Base-by-base conservation (phyloP, 2,113 vertebrate species). In the Pipra filicauda region DNA sequence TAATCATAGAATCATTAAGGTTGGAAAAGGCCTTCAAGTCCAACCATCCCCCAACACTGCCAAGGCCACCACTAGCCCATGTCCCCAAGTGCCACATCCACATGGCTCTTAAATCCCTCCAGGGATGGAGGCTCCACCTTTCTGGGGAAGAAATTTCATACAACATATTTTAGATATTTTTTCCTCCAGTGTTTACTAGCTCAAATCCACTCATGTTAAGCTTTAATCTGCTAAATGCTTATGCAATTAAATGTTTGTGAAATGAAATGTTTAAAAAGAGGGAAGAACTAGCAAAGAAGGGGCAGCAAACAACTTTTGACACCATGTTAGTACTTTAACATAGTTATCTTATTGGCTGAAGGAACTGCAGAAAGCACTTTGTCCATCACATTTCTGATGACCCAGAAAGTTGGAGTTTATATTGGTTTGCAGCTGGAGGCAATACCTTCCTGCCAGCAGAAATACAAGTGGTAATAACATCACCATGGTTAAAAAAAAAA, bases 381-480 rank as follows among this genome's bases (percentile, higher is more conserved):
- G 87, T 65, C 79, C 37, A 0, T 89, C 66, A 57, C 62, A 37
- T 79, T 94, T 49, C 73, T 91, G 93, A 57, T 83, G 71, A 88
- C 81, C 89, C 87, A 91, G 79, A 95, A 96, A 90, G 85, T 73
- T 52, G 59, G 74, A 76, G 74, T 89, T 93, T 91, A 33, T 91
- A 67, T 85, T 69, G 70, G 37, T 77, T 96, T 94, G 82, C 71
- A 95, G 91, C 94, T 95, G 91, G 39, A 84, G 91, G 93, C 78
- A 91, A 64, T 70, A 77, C 46, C 75, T 85, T 80, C 75, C 93
- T 88, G 93, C 91, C 91, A 94, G 94, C 67, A 96, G 82, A 95
- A 89, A 87, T 70, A 66, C 51, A 46, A 94, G 55, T 70, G 72
- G 90, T 93, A 96, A 93, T 94, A 96, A 89, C 46, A 93, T 90